Base-by-base conservation (phyloP, 2,888 invertebrate genomes). In the Diplolepis rosae region DNA sequence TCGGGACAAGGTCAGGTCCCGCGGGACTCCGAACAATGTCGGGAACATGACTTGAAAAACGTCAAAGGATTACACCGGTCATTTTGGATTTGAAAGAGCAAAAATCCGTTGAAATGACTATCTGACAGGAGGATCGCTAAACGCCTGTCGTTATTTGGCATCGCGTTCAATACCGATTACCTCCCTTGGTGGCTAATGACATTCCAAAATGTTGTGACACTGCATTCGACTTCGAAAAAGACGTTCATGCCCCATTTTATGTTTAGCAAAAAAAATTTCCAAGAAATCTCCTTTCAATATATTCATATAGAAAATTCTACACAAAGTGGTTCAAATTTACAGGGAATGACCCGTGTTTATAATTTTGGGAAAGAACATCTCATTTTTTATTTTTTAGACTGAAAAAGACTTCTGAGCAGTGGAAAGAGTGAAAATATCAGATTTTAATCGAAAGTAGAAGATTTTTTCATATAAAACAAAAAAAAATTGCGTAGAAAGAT, bases 31-130 rank as follows among this genome's bases (percentile, higher is more conserved):
- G 77, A 75, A 83, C 84, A 83, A 83, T 79, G 76, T 76, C 72
- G 70, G 67, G 68, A 69, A 80, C 83, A 84, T 85, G 85, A 85
- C 84, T 85, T 70, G 79, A 70, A 72, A 79, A 84, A 85, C 72
- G 83, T 77, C 80, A 84, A 85, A 85, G 84, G 84, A 85, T 86
- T 84, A 84, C 72, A 69, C 67, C 68, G 75, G 72, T 70, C 79
- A 75, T 74, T 78, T 61, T 13, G 35, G 18, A 39, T 61, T 61
- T 61, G 39, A 61, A 61, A 39, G 35, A 24, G 70, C 65, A 72
- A 71, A 72, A 77, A 77, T 74, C 73, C 68, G 39, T 68, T 54
- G 52, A 51, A 56, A 67, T 22, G 54, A 27, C 66, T 71, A 69
- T 71, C 69, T 73, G 73, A 69, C 52, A 65, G 65, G 52, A 42